These are phyloP conservation scores for Otolemur garnettii DNA, from an alignment of 2,113 vertebrate genomes.

Conservation along the genomic window DNA sequence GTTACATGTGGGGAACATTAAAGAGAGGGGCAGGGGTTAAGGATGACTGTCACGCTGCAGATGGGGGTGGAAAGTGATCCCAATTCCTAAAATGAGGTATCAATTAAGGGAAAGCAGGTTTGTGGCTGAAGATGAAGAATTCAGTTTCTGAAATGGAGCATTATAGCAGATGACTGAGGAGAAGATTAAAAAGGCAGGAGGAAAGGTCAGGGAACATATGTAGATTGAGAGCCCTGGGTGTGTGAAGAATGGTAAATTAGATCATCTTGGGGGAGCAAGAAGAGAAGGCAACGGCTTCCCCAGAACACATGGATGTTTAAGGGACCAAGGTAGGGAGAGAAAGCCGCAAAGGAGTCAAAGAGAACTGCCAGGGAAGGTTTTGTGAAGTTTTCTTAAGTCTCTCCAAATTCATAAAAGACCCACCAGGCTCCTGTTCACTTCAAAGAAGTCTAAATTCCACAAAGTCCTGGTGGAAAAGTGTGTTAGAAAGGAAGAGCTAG, in stretches of 20 bases:
- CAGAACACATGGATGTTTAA: not conserved
- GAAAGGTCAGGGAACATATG: not conserved
- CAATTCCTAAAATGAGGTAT: not conserved
- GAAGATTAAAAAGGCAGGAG: not conserved
- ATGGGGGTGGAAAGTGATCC: not conserved
- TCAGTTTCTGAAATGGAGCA: not conserved
- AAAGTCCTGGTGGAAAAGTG: not conserved
- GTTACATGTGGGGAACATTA: not conserved
- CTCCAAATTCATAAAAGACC: not conserved
- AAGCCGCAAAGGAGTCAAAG: not conserved
- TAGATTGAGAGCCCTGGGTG: not conserved
- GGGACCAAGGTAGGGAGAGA: not conserved
- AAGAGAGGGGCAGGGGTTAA: not conserved
- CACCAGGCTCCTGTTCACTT: not conserved
- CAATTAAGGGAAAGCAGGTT: not conserved
- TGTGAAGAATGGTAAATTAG: not conserved
- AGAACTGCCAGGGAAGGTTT: not conserved
- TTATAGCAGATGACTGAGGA: not conserved
- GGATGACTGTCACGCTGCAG: not conserved
- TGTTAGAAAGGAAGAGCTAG: not conserved
- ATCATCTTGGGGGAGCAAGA: not conserved
- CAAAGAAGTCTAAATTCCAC: slow-evolving; percentile 6
- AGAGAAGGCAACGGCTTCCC: not conserved
- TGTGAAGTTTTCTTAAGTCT: not conserved
- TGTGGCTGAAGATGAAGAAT: not conserved